phyloP scores from a whole-genome alignment of 2,797 vertebrate species.

The Todus mexicanus region DNA sequence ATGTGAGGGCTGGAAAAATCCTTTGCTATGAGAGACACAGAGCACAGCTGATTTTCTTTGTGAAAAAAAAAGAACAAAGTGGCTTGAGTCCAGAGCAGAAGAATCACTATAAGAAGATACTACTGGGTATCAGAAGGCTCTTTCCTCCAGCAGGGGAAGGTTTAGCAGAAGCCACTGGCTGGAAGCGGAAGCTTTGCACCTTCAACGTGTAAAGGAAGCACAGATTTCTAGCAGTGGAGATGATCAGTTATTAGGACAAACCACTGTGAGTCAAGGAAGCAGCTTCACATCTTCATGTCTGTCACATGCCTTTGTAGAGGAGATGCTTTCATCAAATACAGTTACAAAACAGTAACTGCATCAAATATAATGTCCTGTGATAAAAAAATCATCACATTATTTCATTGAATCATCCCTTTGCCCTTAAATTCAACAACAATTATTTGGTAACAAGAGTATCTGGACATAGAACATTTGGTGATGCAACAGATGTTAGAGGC shows the following conservation, averaged over 20 bases:
- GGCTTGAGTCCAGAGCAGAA: neutral
- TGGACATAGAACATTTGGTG: neutral
- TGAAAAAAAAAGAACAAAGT: neutral
- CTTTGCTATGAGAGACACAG: neutral
- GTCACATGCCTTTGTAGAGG: neutral
- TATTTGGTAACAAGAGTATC: neutral
- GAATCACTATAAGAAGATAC: neutral
- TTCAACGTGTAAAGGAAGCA: neutral
- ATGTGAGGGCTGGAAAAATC: neutral
- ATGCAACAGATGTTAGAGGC: neutral
- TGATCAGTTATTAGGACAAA: neutral
- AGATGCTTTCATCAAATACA: neutral
- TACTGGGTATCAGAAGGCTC: neutral
- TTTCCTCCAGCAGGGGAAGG: neutral
- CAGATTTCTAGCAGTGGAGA: neutral
- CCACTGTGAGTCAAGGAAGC: neutral
- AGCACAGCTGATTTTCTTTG: neutral
- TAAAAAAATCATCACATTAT: neutral
- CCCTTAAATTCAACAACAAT: neutral
- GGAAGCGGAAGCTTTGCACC: neutral
- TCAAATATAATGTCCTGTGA: neutral
- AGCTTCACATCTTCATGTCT: neutral
- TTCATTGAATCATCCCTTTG: neutral
- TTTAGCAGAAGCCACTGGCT: neutral
- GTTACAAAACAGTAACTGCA: neutral